phyloP scores from a whole-genome alignment of 2,888 invertebrate species.

The Oscheius sp. region DNA sequence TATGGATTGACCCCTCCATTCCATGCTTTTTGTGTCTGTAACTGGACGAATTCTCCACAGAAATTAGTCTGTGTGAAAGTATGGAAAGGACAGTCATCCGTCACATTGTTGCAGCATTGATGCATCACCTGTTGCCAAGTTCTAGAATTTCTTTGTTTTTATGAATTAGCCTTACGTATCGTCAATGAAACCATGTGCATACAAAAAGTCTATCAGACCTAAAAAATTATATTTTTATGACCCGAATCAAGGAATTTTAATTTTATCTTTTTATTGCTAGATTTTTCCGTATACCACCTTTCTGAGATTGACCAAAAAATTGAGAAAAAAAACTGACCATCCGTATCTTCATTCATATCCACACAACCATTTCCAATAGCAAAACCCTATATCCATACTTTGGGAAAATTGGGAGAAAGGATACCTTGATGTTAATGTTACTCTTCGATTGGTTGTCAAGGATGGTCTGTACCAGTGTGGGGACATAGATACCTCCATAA shows the following conservation, averaged over 20 bases:
- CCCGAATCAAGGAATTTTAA: too few species aligned
- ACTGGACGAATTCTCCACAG: slow-evolving; percentile 45
- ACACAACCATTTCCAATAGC: slow-evolving; percentile 63
- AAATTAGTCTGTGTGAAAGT: slow-evolving; percentile 33
- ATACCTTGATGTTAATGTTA: slow-evolving; percentile 54
- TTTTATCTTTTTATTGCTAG: too few species aligned
- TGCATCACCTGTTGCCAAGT: slow-evolving; percentile 44
- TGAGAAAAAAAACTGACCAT: slow-evolving; percentile 36
- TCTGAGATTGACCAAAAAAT: too few species aligned
- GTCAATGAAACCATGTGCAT: slow-evolving; percentile 57
- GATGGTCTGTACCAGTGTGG: slow-evolving; percentile 71
- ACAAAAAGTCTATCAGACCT: slow-evolving; percentile 50
- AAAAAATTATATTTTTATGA: too few species aligned
- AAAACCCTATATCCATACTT: slow-evolving; percentile 43
- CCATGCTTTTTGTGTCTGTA: slow-evolving; percentile 35
- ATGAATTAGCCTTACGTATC: slow-evolving; percentile 34
- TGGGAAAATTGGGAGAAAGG: not conserved
- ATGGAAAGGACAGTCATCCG: slow-evolving; percentile 48
- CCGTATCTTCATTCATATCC: slow-evolving; percentile 41
- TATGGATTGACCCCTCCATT: slow-evolving; percentile 71
- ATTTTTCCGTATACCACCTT: too few species aligned
- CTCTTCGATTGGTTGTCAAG: slow-evolving; percentile 56
- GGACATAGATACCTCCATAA: slow-evolving; percentile 73
- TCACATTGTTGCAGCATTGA: slow-evolving; percentile 43
- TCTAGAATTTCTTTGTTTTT: slow-evolving; percentile 22